Evolutionary conservation across 2,888 invertebrate species (phyloP), one percentile per base, ranked within the genome.

Genomic region (Ormyrus rosae): DNA sequence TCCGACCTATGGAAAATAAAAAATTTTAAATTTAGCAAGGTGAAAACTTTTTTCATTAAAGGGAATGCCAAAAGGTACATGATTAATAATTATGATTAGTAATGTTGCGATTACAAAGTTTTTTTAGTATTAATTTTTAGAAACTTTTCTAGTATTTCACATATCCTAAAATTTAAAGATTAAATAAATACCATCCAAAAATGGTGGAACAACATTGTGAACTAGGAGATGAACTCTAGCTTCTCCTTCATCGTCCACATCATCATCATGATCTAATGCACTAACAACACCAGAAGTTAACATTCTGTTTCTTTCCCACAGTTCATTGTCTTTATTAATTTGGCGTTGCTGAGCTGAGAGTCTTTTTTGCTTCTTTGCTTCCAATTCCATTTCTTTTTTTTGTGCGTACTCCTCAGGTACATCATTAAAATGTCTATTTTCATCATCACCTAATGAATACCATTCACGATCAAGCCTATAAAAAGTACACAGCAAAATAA

Each of bases 271-370:
- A 87, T 96, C 96, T 58, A 97, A 94, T 50, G 96, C 95, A 88
- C 96, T 96, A 0, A 99, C 98, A 0, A 98, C 98, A 19, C 99
- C 97, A 50, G 96, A 96, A 6, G 98, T 96, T 48, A 99, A 93
- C 97, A 99, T 98, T 83, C 99, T 94, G 92, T 99, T 99, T 46
- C 98, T 94, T 91, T 99, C 99, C 99, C 99, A 99, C 85, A 98
- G 92, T 89, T 99, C 99, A 91, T 99, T 99, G 92, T 99, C 99
- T 91, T 97, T 97, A 91, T 99, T 98, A 86, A 98, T 98, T 92
- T 99, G 99, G 80, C 98, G 94, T 86, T 99, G 96, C 85, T 98
- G 97, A 0, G 99, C 99, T 0, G 98, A 98, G 90, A 99, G 95
- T 71, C 98, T 94, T 88, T 98, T 96, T 86, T 97, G 97, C 83